These are phyloP conservation scores for Heliocidaris erythrogramma DNA, from an alignment of 35 echinoderm and acorn worm species.

Conservation along the genomic window DNA sequence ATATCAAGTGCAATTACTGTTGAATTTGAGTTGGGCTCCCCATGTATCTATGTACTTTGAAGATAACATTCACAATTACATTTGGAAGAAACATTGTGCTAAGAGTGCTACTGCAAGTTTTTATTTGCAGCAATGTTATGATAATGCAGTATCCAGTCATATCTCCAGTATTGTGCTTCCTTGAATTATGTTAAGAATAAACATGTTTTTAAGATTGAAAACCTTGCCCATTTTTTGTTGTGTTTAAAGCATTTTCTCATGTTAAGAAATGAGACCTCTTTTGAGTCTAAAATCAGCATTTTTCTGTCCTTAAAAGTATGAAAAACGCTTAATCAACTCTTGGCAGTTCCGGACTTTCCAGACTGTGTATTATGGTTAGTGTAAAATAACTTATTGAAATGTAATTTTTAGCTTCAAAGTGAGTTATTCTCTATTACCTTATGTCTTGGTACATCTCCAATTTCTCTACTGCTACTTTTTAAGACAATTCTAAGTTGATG, in stretches of 20 bases:
- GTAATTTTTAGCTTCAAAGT: background rate
- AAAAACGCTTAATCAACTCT: background rate
- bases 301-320: background rate
- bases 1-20: slow-evolving; percentile 12
- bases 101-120: background rate
- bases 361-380: background rate
- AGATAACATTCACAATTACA: background rate
- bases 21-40: background rate
- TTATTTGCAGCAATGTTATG: background rate
- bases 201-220: background rate
- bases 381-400: background rate
- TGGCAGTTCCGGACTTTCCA: background rate
- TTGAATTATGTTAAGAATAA: background rate
- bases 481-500: background rate
- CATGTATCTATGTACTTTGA: background rate
- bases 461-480: background rate
- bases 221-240: background rate
- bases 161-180: background rate
- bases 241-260: background rate
- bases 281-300: background rate
- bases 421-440: background rate
- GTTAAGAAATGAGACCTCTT: background rate
- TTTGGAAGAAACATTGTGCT: background rate
- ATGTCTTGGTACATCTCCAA: background rate
- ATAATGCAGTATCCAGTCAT: background rate